These are phyloP conservation scores for Allophyes oxyacanthae DNA, from an alignment of 2,888 invertebrate species.

Conservation along the genomic window DNA sequence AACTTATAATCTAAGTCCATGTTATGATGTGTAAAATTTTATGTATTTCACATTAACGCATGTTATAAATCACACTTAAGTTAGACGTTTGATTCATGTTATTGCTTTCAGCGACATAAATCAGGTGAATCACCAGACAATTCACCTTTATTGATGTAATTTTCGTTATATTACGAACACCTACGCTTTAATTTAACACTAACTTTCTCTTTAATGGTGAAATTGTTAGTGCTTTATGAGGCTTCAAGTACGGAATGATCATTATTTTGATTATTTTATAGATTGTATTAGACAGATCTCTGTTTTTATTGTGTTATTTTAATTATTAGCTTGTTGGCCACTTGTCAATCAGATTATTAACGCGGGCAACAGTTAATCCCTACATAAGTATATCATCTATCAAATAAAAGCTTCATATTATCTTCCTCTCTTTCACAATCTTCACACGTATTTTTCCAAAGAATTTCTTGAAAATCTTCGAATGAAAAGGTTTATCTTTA, in stretches of 20 bases:
- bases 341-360: too few species aligned
- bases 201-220: conserved; percentile 31
- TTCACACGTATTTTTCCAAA: conserved; percentile 8
- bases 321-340: too few species aligned
- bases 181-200: conserved; percentile 25
- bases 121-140: conserved; percentile 45
- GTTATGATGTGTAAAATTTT: conserved; percentile 3
- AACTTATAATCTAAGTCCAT: conserved; percentile 6
- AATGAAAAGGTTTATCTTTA: conserved; percentile 25
- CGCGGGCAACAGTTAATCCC: too few species aligned
- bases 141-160: conserved; percentile 49
- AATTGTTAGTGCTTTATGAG: conserved; percentile 6
- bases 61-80: conserved; percentile 35
- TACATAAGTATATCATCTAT: too few species aligned
- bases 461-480: conserved; percentile 5
- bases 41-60: conserved; percentile 17
- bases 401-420: too few species aligned
- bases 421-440: conserved; percentile 3
- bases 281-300: neutral
- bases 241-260: neutral
- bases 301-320: too few species aligned
- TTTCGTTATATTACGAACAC: conserved; percentile 38
- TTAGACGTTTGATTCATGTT: conserved; percentile 33
- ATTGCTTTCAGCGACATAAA: conserved; percentile 41
- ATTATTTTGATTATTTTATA: neutral